Conservation (phyloP, 2,797 vertebrate species). For the Characodon lateralis region DNA sequence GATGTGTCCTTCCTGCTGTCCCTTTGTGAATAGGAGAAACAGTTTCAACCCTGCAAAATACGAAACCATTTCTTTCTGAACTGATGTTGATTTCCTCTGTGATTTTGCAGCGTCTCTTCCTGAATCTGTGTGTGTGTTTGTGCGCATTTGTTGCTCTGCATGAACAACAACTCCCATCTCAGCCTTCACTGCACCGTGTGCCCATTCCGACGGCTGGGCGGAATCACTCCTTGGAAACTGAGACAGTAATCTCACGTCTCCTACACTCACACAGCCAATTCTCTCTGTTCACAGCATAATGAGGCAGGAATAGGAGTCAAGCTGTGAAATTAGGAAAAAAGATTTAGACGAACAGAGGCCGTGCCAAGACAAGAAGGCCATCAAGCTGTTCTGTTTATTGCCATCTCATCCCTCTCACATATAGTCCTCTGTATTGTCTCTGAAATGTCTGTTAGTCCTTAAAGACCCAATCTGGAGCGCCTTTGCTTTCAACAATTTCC, state of each 20-base stretch:
- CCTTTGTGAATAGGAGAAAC: slow-evolving; percentile 16
- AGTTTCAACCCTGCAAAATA: slow-evolving; percentile 12
- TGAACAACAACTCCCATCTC: slow-evolving; percentile 5
- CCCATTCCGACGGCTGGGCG: slow-evolving; percentile 21
- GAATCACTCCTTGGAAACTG: slow-evolving; percentile 45
- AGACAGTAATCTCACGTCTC: slow-evolving; percentile 34
- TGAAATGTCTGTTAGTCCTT: slow-evolving; percentile 56
- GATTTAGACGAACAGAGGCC: slow-evolving; percentile 68
- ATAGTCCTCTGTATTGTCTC: slow-evolving; percentile 40
- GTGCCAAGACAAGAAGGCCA: slow-evolving; percentile 65
- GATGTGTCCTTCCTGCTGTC: slow-evolving; percentile 8
- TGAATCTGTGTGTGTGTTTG: slow-evolving; percentile 6
- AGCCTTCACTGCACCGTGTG: background rate
- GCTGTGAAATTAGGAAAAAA: slow-evolving; percentile 75
- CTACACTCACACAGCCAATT: slow-evolving; percentile 25
- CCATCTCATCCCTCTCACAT: slow-evolving; percentile 52
- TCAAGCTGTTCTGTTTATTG: slow-evolving; percentile 72
- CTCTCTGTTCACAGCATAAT: slow-evolving; percentile 62
- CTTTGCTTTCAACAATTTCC: slow-evolving; percentile 46
- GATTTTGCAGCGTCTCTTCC: slow-evolving; percentile 13
- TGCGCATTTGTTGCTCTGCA: slow-evolving; percentile 12
- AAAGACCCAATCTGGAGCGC: slow-evolving; percentile 48
- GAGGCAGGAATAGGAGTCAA: slow-evolving; percentile 76
- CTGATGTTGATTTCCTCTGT: slow-evolving; percentile 38
- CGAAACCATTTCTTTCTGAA: slow-evolving; percentile 24